phyloP scores from a whole-genome alignment of 2,113 vertebrate genomes.

The Tychaedon coryphoeus region DNA sequence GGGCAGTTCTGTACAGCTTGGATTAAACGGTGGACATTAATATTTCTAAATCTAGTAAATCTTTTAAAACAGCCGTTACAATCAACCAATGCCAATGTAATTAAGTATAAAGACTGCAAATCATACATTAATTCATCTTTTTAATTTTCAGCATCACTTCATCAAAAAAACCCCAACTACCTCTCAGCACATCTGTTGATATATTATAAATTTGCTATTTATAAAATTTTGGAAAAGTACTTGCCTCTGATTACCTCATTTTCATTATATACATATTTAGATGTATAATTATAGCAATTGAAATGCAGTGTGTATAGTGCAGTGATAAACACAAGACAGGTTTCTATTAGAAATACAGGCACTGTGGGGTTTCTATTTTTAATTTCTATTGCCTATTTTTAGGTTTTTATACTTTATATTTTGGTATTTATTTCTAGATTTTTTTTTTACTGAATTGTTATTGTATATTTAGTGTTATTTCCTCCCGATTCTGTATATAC shows the following conservation, averaged over 20 bases:
- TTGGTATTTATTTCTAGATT: not conserved
- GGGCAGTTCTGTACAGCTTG: not conserved
- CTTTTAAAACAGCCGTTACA: not conserved
- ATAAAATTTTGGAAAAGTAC: slow-evolving; percentile 3
- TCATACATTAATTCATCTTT: not conserved
- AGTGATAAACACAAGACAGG: not conserved
- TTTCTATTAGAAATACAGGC: not conserved
- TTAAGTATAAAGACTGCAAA: slow-evolving; percentile 12
- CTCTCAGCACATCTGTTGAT: slow-evolving; percentile 1
- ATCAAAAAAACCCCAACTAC: not conserved
- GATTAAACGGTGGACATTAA: not conserved
- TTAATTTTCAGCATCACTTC: not conserved
- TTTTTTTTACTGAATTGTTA: not conserved
- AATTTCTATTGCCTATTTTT: not conserved
- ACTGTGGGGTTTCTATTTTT: not conserved
- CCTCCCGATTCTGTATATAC: not conserved
- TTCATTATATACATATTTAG: slow-evolving; percentile 51
- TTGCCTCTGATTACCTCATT: slow-evolving; percentile 46
- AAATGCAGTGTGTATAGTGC: not conserved
- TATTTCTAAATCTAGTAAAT: not conserved
- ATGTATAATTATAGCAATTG: slow-evolving; percentile 24
- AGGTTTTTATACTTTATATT: not conserved
- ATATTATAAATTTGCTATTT: slow-evolving; percentile 36
- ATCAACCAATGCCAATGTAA: slow-evolving; percentile 20
- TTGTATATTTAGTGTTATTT: not conserved